A percentile compares a stretch with the other conserved stretches of the same genome.
Conservation (phyloP, 1,140 invertebrate species). For the Stegodyphus mimosarum region DNA sequence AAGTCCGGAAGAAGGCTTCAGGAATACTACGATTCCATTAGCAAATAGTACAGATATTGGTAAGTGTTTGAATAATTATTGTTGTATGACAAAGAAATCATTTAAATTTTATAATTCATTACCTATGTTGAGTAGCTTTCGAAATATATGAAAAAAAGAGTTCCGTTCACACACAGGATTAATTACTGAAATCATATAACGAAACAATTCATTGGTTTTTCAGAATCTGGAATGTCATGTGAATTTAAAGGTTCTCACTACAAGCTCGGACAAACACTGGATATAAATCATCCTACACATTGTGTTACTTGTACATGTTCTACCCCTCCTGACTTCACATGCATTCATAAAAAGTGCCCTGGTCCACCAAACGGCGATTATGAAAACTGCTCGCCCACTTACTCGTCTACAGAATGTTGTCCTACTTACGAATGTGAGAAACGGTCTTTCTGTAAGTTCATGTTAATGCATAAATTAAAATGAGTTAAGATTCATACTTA, state of each 20-base stretch:
- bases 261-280: constrained; percentile 20
- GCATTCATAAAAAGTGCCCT: constrained; percentile 44
- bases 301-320: constrained; percentile 60
- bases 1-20: constrained; percentile 20
- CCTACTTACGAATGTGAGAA: constrained; percentile 34
- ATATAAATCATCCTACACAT: constrained; percentile 43
- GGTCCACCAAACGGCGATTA: constrained; percentile 44
- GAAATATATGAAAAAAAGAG: too few relatives aligned
- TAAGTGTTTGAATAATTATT: not conserved
- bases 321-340: constrained; percentile 61
- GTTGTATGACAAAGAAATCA: too few relatives aligned
- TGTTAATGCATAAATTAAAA: too few relatives aligned
- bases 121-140: too few relatives aligned
- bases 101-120: too few relatives aligned
- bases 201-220: not conserved
- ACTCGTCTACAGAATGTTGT: constrained; percentile 28
- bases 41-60: not conserved
- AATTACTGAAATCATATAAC: too few relatives aligned
- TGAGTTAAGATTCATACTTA: too few relatives aligned
- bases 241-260: constrained; percentile 26
- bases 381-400: constrained; percentile 19
- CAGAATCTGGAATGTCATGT: constrained; percentile 18
- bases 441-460: not conserved
- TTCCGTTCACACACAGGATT: too few relatives aligned
- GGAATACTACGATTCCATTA: not conserved